Base-by-base conservation (phyloP, 2,797 vertebrate genomes). In the Rhinogobio ventralis region DNA sequence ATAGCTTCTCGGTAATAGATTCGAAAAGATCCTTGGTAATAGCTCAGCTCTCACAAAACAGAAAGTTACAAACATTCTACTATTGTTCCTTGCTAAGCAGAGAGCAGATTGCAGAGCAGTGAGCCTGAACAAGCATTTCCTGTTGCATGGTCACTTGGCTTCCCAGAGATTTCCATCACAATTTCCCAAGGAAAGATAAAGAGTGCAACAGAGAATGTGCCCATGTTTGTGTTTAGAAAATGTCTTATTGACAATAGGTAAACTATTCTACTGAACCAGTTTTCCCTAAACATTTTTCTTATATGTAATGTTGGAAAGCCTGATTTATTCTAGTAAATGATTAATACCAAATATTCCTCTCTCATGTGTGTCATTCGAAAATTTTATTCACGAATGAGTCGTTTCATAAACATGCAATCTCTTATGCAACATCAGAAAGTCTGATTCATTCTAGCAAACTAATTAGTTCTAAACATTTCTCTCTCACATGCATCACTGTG, bases 1-100 rank as follows among this genome's bases (percentile, higher is more conserved):
- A 81, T 69, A 81, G 79, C 79, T 81, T 81, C 46, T 69, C 15
- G 5, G 64, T 81, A 69, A 81, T 81, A 81, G 79, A 69, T 69
- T 55, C 2, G 30, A 55, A 57, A 68, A 55, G 19, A 64, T 69
- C 53, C 64, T 57, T 78, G 82, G 49, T 78, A 46, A 69, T 68
- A 57, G 64, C 66, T 46, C 14, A 46, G 20, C 74, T 55, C 33
- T 53, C 36, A 9, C 5, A 14, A 19, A 39, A 19, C 20, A 69
- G 30, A 81, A 55, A 81, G 42, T 45, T 67, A 46, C 49, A 42
- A 42, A 62, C 23, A 71, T 78, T 67, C 62, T 2, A 49, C 10
- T 19, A 36, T 57, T 84, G 66, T 67, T 68, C 72, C 17, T 60
- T 46, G 28, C n/a, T 68, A 85, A 80, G 45, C 28, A 79, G 75